A percentile compares a stretch with the other conserved stretches of the same genome.
Evolutionary conservation across 2,888 invertebrate species (phyloP).

Genomic region (Meloe dianella): DNA sequence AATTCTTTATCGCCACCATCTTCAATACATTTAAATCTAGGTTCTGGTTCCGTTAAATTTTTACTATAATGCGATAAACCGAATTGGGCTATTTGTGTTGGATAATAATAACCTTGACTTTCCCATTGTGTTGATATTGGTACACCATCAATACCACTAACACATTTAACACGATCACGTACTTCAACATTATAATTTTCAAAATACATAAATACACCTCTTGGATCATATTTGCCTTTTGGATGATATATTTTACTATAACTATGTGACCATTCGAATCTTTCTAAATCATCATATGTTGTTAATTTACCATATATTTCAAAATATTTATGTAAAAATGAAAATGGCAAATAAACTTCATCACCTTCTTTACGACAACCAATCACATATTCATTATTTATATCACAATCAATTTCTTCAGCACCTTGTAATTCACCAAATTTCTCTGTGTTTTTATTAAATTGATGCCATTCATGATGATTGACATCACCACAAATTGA

Average conservation of each 20-base stretch:
- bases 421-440: constrained; percentile 58
- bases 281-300: constrained; percentile 73
- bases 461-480: constrained; percentile 44
- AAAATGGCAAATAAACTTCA: constrained; percentile 91
- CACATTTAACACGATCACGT: constrained; percentile 93
- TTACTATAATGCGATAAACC: constrained; percentile 97
- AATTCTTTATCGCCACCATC: constrained; percentile 71
- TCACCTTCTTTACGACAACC: constrained; percentile 61
- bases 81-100: constrained; percentile 98
- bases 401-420: constrained; percentile 83
- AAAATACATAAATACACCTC: constrained; percentile 94
- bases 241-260: constrained; percentile 91
- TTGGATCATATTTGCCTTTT: constrained; percentile 85
- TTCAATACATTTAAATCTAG: constrained; percentile 74
- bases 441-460: constrained; percentile 41
- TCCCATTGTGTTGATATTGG: constrained; percentile 98
- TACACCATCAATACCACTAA: constrained; percentile 92
- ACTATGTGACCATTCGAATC: constrained; percentile 95
- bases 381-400: constrained; percentile 79
- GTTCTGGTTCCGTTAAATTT: constrained; percentile 84
- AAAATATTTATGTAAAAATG: constrained; percentile 91
- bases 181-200: constrained; percentile 98
- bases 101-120: constrained; percentile 93
- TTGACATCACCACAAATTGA: constrained; percentile 71
- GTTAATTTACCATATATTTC: constrained; percentile 90